Conservation (phyloP, 2,888 invertebrate species). For the Stegana nigrithorax region DNA sequence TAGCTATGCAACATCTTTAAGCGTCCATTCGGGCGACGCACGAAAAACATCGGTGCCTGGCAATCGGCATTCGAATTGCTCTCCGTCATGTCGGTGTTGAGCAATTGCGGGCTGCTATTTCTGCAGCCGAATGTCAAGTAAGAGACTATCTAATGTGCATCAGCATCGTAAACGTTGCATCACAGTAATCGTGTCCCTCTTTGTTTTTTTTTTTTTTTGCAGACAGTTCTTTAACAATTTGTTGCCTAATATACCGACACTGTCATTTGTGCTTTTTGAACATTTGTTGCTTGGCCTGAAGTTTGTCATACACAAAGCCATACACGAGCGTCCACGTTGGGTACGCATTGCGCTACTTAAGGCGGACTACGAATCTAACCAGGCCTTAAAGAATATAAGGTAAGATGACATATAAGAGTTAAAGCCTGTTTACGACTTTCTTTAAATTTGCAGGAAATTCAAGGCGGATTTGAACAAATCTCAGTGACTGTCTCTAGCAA, state of each 20-base stretch:
- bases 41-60: constrained; percentile 82
- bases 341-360: constrained; percentile 74
- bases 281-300: constrained; percentile 77
- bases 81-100: constrained; percentile 78
- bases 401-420: constrained; percentile 30
- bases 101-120: constrained; percentile 80
- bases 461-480: constrained; percentile 36
- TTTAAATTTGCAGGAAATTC: constrained; percentile 51
- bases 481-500: background rate
- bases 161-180: background rate
- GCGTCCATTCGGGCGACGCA: constrained; percentile 75
- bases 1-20: constrained; percentile 76
- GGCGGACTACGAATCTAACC: constrained; percentile 73
- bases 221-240: constrained; percentile 63
- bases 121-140: constrained; percentile 75
- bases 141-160: constrained; percentile 23
- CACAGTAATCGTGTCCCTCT: background rate
- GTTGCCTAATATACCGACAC: constrained; percentile 59
- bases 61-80: constrained; percentile 72
- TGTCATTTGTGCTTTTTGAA: constrained; percentile 76
- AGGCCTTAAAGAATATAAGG: constrained; percentile 72
- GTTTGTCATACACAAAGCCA: constrained; percentile 75
- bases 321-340: constrained; percentile 79
- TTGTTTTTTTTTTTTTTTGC: constrained; percentile 14
- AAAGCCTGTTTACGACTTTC: background rate